Percentiles rank a stretch among this genome's conserved stretches.
These are phyloP conservation scores for Cirrhinus molitorella DNA, from an alignment of 2,797 vertebrate species.

Conservation along the genomic window DNA sequence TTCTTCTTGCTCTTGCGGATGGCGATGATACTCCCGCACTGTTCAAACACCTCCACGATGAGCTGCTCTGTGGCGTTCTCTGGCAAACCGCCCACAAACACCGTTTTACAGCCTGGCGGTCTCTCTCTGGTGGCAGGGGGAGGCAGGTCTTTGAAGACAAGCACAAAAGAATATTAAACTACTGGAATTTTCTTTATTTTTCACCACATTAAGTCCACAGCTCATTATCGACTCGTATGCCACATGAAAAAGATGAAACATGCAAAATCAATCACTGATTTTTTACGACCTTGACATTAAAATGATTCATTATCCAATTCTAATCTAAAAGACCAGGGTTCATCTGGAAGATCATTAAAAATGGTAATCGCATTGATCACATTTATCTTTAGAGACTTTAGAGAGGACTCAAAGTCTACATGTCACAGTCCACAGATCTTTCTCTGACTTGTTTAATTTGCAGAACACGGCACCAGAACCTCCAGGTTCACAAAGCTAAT, in stretches of 20 bases:
- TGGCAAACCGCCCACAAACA: conserved; percentile 94
- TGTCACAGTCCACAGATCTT: neutral
- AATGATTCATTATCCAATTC: conserved; percentile 23
- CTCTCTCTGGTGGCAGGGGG: conserved; percentile 93
- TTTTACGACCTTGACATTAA: conserved; percentile 18
- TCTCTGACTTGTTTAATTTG: conserved; percentile 6
- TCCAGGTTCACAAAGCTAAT: conserved; percentile 74
- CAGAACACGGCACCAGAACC: conserved; percentile 8
- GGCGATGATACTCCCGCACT: conserved; percentile 92
- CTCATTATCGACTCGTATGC: conserved; percentile 10
- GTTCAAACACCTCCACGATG: conserved; percentile 93
- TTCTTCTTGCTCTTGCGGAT: conserved; percentile 98
- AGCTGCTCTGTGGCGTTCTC: conserved; percentile 93
- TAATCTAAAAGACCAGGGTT: neutral
- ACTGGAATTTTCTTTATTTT: neutral
- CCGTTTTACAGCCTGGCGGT: conserved; percentile 95
- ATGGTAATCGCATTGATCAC: conserved; percentile 2
- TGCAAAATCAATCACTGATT: conserved; percentile 28
- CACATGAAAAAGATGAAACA: conserved; percentile 12
- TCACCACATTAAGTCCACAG: neutral
- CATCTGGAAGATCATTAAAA: conserved; percentile 17
- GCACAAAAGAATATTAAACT: neutral
- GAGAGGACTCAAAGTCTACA: neutral
- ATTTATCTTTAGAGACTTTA: neutral
- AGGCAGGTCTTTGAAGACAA: conserved; percentile 84